Base-by-base conservation (phyloP, 2,888 invertebrate genomes). In the Cyclophora punctaria region DNA sequence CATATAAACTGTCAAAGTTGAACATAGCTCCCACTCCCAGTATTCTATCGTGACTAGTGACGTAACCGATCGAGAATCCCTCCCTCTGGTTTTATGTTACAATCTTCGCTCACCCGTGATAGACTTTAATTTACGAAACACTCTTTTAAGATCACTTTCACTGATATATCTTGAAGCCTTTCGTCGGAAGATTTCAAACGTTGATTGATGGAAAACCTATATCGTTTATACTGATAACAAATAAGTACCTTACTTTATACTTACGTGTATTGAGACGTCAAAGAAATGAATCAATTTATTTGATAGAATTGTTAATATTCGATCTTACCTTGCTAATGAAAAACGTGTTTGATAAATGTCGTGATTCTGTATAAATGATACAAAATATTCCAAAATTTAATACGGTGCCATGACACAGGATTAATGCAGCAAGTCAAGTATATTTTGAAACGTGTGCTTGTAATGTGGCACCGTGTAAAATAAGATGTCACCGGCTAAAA, bases 1-100 rank as follows among this genome's bases (percentile, higher is more conserved):
- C 87, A 86, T 87, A 86, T 84, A 85, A 84, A 80, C 83, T 84
- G 85, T 83, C 85, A 86, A 85, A 87, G 82, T 85, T 84, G 71
- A 75, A 71, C 73, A 75, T 63, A 66, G 71, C 66, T 58, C 60
- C 64, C 63, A 63, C 63, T 63, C 55, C 54, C 63, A 60, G 50
- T 46, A 50, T 61, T 58, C 60, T 64, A 57, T 63, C 67, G 74
- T 71, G 68, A 66, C 64, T 63, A 66, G 74, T 71, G 68, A 66
- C 64, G 64, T 64, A 70, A 69, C 74, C 66, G 69, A 77, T 75
- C 63, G 58, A 59, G 66, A 73, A 67, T 66, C 62, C 71, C 75
- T 77, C 73, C 76, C 71, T 66, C 62, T 65, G 62, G 71, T 69
- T 75, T 74, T 65, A 64, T 66, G 62, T 61, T 67, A 67, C 67